These are phyloP conservation scores for Actias luna DNA, from an alignment of 2,888 invertebrate species.

Conservation along the genomic window DNA sequence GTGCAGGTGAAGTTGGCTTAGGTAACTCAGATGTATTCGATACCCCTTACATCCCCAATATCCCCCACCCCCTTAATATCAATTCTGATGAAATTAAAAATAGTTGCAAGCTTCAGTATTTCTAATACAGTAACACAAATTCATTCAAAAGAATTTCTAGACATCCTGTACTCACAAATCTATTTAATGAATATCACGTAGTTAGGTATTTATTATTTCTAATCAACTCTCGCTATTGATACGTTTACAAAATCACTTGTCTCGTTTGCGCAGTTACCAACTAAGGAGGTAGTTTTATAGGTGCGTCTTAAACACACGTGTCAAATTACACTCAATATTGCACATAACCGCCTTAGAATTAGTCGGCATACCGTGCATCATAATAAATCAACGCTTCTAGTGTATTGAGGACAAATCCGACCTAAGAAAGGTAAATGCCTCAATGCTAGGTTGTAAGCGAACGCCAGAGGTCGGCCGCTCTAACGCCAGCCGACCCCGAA, in stretches of 20 bases:
- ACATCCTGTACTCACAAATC: neutral
- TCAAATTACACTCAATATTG: constrained; percentile 56
- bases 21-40: too few species aligned
- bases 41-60: too few species aligned
- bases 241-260: neutral
- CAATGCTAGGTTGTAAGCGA: constrained; percentile 65
- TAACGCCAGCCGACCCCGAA: constrained; percentile 72
- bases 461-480: constrained; percentile 72
- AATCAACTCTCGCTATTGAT: constrained; percentile 1
- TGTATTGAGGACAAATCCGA: constrained; percentile 75
- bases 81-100: neutral
- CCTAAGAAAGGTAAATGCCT: constrained; percentile 79
- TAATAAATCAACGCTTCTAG: constrained; percentile 74
- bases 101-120: neutral
- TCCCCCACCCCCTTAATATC: neutral
- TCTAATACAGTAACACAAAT: neutral
- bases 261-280: neutral
- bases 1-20: too few species aligned
- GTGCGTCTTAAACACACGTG: constrained; percentile 7
- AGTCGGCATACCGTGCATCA: constrained; percentile 66
- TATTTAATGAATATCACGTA: neutral
- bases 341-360: constrained; percentile 70
- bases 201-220: constrained; percentile 2
- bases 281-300: constrained; percentile 9
- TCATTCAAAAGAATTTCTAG: neutral